Conservation (phyloP, 1,140 invertebrate species). For the Zaprionus davidi region DNA sequence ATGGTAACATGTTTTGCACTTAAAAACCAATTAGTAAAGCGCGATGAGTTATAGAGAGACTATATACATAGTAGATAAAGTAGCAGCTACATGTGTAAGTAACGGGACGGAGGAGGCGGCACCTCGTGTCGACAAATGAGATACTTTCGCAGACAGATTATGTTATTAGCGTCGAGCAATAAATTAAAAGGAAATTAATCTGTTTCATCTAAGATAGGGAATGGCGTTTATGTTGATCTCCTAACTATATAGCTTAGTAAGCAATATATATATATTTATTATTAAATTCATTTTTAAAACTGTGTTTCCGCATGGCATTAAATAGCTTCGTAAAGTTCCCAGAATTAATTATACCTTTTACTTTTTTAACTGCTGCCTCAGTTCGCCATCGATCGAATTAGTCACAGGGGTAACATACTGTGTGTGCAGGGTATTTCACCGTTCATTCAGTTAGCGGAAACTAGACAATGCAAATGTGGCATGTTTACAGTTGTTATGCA, state of each 20-base stretch:
- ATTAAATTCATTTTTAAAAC: no score
- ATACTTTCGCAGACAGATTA: not conserved
- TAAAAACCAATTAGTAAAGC: conserved; percentile 47
- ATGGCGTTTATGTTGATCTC: not conserved
- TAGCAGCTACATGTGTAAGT: conserved; percentile 1
- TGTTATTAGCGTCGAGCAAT: not conserved
- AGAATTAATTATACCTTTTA: not conserved
- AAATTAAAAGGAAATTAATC: not conserved
- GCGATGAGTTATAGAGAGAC: conserved; percentile 7
- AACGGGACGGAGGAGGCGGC: not conserved
- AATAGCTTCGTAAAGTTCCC: not conserved
- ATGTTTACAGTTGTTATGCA: conserved; percentile 42
- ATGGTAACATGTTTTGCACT: conserved; percentile 33
- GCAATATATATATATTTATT: not conserved
- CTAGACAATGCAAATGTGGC: conserved; percentile 8
- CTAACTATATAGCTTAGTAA: not conserved
- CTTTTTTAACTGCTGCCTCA: not conserved
- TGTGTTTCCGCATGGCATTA: no score
- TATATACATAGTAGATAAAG: conserved; percentile 9
- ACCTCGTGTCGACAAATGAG: not conserved
- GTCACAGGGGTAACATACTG: not conserved
- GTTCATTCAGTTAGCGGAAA: not conserved
- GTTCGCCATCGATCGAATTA: not conserved
- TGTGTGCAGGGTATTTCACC: conserved; percentile 9
- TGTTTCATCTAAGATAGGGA: not conserved